These are phyloP conservation scores for Tetraodon nigroviridis DNA, from an alignment of 2,113 vertebrate genomes.

Conservation along the genomic window DNA sequence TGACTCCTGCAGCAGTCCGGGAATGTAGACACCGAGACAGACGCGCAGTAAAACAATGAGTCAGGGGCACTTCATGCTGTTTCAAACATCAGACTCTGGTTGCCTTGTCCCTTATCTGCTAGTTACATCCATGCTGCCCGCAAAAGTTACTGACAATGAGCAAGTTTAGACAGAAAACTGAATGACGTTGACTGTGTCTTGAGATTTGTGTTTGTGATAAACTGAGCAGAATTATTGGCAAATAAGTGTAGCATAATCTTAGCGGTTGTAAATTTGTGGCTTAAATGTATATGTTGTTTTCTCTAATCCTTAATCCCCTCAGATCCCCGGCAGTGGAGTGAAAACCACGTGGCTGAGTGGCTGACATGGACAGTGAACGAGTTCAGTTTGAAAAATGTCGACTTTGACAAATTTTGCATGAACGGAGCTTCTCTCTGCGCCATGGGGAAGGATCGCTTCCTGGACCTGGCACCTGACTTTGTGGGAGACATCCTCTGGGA, in stretches of 20 bases:
- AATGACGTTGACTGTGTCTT: background rate
- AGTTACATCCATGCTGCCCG: constrained; percentile 9
- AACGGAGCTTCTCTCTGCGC: constrained; percentile 89
- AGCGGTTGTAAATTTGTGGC: background rate
- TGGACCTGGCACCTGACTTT: constrained; percentile 95
- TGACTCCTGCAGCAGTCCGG: constrained; percentile 8
- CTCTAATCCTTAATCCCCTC: background rate
- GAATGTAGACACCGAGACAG: constrained; percentile 10
- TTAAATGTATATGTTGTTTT: background rate
- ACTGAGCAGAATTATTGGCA: no score
- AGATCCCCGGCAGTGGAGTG: constrained; percentile 97
- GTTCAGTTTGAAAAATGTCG: constrained; percentile 95
- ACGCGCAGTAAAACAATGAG: constrained; percentile 39
- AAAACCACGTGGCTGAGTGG: constrained; percentile 92
- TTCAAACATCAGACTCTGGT: constrained; percentile 23
- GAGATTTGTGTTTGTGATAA: no score
- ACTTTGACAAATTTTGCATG: constrained; percentile 96
- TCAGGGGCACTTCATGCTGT: constrained; percentile 34
- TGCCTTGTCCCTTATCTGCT: constrained; percentile 12
- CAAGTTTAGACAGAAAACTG: background rate
- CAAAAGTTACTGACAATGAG: no score
- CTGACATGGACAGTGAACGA: constrained; percentile 96
- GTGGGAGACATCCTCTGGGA: constrained; percentile 99
- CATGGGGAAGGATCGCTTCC: constrained; percentile 94
- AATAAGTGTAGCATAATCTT: no score